phyloP scores from a whole-genome alignment of 2,797 vertebrate species.

The Podarcis siculus region DNA sequence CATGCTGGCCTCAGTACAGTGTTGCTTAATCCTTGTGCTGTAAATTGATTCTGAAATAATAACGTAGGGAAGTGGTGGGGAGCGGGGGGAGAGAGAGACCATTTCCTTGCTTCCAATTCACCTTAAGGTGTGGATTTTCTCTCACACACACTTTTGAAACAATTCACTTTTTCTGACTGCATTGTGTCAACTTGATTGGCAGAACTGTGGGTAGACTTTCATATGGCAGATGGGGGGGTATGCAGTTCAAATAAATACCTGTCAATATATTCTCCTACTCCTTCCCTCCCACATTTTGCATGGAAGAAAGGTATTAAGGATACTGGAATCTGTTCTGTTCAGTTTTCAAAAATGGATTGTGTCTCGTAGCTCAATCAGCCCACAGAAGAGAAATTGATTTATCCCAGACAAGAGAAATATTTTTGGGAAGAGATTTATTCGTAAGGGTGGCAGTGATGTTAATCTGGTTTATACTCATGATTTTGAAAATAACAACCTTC shows the following conservation, averaged over 20 bases:
- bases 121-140: not conserved
- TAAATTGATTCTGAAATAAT: constrained; percentile 32
- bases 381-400: constrained; percentile 10
- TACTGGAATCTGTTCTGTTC: constrained; percentile 31
- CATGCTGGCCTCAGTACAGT: not conserved
- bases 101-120: constrained; percentile 31
- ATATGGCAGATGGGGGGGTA: constrained; percentile 40
- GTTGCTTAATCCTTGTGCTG: not conserved
- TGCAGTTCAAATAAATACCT: constrained; percentile 57
- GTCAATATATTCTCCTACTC: constrained; percentile 38
- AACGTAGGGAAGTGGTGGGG: not conserved
- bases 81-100: not conserved
- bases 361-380: constrained; percentile 26
- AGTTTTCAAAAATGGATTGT: constrained; percentile 22
- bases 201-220: constrained; percentile 56
- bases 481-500: constrained; percentile 16
- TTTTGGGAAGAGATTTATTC: constrained; percentile 46
- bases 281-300: not conserved
- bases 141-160: constrained; percentile 62
- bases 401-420: not conserved
- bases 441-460: constrained; percentile 42
- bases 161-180: constrained; percentile 62
- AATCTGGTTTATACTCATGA: constrained; percentile 39
- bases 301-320: not conserved
- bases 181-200: constrained; percentile 73